phyloP scores from a whole-genome alignment of 2,888 invertebrate genomes.

The Loripinus fragilis region DNA sequence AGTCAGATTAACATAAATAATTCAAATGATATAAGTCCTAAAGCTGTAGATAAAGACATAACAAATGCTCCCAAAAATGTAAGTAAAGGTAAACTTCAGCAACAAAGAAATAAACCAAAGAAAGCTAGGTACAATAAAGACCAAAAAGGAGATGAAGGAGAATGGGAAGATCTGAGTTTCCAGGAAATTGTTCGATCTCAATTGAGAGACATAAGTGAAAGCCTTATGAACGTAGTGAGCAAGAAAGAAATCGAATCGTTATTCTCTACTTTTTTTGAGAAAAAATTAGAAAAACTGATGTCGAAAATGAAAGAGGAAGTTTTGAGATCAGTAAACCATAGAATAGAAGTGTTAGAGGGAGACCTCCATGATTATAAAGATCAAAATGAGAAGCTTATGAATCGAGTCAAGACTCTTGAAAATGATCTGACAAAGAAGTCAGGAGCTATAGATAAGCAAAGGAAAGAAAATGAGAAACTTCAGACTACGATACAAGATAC shows the following conservation, averaged over 20 bases:
- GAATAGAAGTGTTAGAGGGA: not conserved
- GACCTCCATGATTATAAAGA: not conserved
- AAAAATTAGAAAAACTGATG: not conserved
- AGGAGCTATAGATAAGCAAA: not conserved
- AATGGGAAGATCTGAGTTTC: slow-evolving; percentile 8
- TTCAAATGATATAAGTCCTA: no score
- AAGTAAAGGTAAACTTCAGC: no score
- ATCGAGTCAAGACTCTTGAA: not conserved
- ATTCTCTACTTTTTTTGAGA: not conserved
- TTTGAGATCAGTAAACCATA: not conserved
- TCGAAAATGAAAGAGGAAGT: not conserved
- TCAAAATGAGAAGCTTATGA: not conserved
- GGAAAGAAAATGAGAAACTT: not conserved
- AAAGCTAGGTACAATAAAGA: no score
- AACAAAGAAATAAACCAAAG: not conserved
- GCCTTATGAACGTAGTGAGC: not conserved
- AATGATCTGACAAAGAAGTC: not conserved
- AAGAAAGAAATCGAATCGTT: not conserved
- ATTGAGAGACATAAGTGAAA: no score
- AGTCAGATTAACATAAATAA: no score
- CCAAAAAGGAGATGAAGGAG: no score
- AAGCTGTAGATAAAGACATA: no score
- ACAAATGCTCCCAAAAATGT: no score
- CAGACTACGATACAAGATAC: not conserved
- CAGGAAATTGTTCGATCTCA: no score